phyloP scores from a whole-genome alignment of 2,888 invertebrate species.

The Andrena chrysosceles region DNA sequence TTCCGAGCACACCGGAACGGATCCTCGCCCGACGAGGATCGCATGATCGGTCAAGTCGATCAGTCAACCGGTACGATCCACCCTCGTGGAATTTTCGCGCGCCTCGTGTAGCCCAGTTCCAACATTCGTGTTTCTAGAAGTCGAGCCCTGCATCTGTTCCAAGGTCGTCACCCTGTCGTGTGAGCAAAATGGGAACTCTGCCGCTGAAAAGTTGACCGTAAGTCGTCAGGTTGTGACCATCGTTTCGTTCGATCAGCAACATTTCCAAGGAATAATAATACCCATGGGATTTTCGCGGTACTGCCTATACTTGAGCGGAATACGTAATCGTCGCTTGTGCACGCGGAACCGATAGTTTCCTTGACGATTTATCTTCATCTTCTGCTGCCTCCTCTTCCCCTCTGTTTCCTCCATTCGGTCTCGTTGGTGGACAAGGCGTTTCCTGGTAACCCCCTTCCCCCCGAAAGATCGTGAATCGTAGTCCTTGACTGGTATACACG shows the following conservation, averaged over 20 bases:
- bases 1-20: slow-evolving; percentile 65
- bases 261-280: neutral
- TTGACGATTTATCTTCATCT: slow-evolving; percentile 32
- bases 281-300: neutral
- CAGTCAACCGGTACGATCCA: slow-evolving; percentile 58
- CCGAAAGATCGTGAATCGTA: slow-evolving; percentile 2
- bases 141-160: neutral
- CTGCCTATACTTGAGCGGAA: neutral
- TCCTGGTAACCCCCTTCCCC: slow-evolving; percentile 12
- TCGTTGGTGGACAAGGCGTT: slow-evolving; percentile 13
- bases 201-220: slow-evolving; percentile 17
- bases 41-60: slow-evolving; percentile 58
- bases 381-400: neutral
- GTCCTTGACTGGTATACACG: neutral
- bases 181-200: neutral
- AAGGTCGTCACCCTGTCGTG: neutral
- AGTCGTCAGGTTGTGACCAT: slow-evolving; percentile 5
- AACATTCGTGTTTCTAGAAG: neutral
- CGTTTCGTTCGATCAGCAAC: neutral
- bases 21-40: slow-evolving; percentile 70
- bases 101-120: slow-evolving; percentile 32
- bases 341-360: slow-evolving; percentile 2
- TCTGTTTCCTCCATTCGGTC: neutral
- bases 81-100: slow-evolving; percentile 37
- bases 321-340: slow-evolving; percentile 22